Conservation (phyloP, 1,140 invertebrate genomes). For the Caenorhabditis inopinata region DNA sequence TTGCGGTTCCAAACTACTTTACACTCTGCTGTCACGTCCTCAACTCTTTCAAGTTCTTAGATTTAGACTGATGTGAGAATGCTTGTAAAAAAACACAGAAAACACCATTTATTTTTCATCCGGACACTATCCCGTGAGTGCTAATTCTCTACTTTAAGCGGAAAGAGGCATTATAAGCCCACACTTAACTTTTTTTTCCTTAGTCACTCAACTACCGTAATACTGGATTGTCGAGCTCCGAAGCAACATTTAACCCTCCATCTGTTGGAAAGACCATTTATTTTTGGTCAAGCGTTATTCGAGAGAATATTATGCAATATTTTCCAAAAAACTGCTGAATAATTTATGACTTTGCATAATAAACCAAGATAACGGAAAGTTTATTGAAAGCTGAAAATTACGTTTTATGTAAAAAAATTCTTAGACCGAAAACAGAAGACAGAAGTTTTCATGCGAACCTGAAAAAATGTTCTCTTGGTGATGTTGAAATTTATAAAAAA, state of each 20-base stretch:
- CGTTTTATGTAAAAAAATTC: too few relatives aligned
- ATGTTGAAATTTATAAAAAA: too few relatives aligned
- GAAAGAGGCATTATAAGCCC: neutral
- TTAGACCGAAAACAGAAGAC: too few relatives aligned
- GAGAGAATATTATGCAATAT: neutral
- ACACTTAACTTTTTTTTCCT: neutral
- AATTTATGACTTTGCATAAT: neutral
- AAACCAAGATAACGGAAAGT: too few relatives aligned
- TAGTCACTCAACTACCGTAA: conserved; percentile 19
- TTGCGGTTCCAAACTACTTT: neutral
- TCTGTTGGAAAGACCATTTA: too few relatives aligned
- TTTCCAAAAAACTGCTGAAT: neutral
- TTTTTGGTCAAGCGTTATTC: neutral
- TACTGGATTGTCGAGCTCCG: neutral
- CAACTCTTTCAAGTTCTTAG: neutral
- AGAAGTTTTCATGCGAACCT: too few relatives aligned
- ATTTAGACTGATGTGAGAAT: neutral
- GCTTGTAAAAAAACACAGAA: neutral
- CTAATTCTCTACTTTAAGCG: neutral
- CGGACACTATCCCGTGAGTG: neutral
- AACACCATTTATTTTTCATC: conserved; percentile 8
- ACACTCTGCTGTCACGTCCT: neutral
- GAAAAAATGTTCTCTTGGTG: too few relatives aligned
- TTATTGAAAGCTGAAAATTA: too few relatives aligned
- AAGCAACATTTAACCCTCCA: too few relatives aligned